Base-by-base conservation (phyloP, 2,113 vertebrate genomes). In the Mesoclemmys tuberculata region DNA sequence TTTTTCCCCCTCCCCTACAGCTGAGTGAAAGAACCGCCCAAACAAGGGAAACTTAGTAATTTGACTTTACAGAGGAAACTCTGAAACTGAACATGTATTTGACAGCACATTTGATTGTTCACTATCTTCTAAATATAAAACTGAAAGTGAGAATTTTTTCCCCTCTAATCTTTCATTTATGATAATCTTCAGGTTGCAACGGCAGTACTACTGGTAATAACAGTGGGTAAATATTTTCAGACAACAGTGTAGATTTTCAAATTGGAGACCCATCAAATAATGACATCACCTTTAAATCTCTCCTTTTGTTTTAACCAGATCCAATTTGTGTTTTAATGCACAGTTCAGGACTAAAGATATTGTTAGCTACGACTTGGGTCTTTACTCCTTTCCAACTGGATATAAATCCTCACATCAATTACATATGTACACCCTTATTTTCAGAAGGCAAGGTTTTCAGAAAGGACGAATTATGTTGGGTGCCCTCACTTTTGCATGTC, bases 61-160 rank as follows among this genome's bases (percentile, higher is more conserved):
- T 83, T 21, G 26, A 48, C 22, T 92, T 3, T 12, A 8, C 12
- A 35, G 22, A 44, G 91, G 52, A 92, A 89, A 10, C 38, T 81
- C 6, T 82, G 90, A 82, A 27, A 91, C 80, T 88, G 84, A 84
- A 77, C 3, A 54, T 85, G 71, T 82, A 6, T 90, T 95, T 92
- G 64, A 71, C 13, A 82, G n/a, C 51, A 52, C 22, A 93, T 88
- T 84, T 38, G 64, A 87, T 52, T 93, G 41, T 90, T 29, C 68
- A 46, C 35, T 84, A 12, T 85, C 93, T 93, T 94, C 18, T 27
- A 93, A 81, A n/a, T 27, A 13, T 2, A 55, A 11, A 77, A 77
- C 21, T 2, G 0, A 93, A 95, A 55, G 13, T n/a, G 11, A 58
- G 48, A 48, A 41, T 4, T 48, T 35, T 61, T 85, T 88, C 90